Percentiles rank a stretch among this genome's conserved stretches.
phyloP scores from a whole-genome alignment of 2,888 invertebrate genomes.

The Orthonevra nobilis region DNA sequence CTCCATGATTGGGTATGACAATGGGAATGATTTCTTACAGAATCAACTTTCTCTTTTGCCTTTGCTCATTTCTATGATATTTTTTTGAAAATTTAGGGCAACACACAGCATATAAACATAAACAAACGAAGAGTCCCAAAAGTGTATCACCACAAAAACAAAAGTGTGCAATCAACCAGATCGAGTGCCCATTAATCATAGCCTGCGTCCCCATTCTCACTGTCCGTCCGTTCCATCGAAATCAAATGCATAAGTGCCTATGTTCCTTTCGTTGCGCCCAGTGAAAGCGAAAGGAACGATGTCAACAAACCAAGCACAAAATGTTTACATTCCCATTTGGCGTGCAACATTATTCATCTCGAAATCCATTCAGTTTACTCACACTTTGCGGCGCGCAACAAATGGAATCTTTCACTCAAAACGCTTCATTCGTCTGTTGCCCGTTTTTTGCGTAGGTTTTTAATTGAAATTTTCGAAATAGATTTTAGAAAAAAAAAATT shows the following conservation, averaged over 20 bases:
- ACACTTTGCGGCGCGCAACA: conserved; percentile 39
- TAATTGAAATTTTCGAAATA: too few relatives aligned
- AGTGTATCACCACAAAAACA: conserved; percentile 27
- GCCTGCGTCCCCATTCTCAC: conserved; percentile 25
- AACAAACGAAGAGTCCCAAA: not conserved
- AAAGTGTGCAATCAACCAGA: conserved; percentile 44
- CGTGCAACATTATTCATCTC: conserved; percentile 46
- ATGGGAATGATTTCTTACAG: too few relatives aligned
- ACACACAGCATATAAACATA: too few relatives aligned
- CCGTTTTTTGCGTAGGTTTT: conserved; percentile 32
- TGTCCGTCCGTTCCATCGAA: conserved; percentile 21
- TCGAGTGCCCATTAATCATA: conserved; percentile 51
- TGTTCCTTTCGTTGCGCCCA: conserved; percentile 10
- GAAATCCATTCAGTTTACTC: too few relatives aligned
- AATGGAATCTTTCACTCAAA: conserved; percentile 39
- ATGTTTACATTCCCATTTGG: conserved; percentile 42
- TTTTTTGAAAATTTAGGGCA: too few relatives aligned
- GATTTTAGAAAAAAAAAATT: too few relatives aligned
- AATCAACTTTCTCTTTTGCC: too few relatives aligned
- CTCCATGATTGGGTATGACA: too few relatives aligned
- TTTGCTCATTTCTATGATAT: too few relatives aligned
- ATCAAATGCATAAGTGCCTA: conserved; percentile 15
- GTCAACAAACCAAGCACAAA: conserved; percentile 51
- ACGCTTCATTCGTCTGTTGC: not conserved
- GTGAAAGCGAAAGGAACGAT: conserved; percentile 19